Percentiles rank a stretch among this genome's conserved stretches.
Conservation (phyloP, 2,888 invertebrate genomes). For the Lapara coniferarum region DNA sequence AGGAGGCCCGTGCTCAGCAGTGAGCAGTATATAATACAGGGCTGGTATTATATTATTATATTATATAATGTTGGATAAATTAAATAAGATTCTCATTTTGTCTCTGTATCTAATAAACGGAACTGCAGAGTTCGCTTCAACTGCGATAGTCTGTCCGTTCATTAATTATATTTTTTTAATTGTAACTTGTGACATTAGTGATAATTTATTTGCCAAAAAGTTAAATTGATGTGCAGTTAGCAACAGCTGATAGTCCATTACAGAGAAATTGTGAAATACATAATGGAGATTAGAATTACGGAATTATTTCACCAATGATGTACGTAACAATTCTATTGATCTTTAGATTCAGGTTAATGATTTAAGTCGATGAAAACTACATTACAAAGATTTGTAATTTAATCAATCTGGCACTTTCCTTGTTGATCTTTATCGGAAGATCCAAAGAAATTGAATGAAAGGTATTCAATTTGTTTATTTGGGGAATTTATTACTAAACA, state of each 20-base stretch:
- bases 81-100: too few species aligned
- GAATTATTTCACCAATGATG: not conserved
- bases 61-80: too few species aligned
- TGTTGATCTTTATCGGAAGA: not conserved
- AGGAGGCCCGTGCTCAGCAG: too few species aligned
- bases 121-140: not conserved
- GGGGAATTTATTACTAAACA: not conserved
- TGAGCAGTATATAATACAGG: too few species aligned
- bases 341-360: not conserved
- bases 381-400: not conserved
- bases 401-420: not conserved
- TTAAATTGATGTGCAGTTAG: constrained; percentile 1
- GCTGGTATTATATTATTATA: too few species aligned
- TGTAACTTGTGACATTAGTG: not conserved
- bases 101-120: not conserved
- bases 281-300: not conserved
- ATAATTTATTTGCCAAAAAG: not conserved
- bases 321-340: not conserved
- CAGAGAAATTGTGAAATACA: not conserved
- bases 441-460: not conserved
- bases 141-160: not conserved
- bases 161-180: not conserved
- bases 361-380: not conserved
- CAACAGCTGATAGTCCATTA: not conserved
- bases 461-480: not conserved